These are phyloP conservation scores for Holothuria glaberrima DNA, from an alignment of 35 echinoderm and acorn worm genomes.

Conservation along the genomic window DNA sequence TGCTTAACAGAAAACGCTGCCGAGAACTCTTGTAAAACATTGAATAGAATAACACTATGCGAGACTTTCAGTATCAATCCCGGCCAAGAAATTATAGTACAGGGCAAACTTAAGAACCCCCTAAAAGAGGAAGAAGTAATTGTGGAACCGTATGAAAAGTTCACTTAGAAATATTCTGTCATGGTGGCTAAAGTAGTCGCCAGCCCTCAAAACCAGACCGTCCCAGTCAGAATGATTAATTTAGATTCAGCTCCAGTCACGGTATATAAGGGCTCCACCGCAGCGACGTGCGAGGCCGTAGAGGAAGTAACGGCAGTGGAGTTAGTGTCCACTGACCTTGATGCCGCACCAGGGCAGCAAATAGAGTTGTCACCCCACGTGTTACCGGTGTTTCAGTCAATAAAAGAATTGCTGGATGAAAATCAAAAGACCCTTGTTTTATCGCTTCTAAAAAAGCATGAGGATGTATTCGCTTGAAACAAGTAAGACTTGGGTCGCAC, in stretches of 20 bases:
- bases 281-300: conserved; percentile 2
- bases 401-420: background rate
- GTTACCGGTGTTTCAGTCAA: background rate
- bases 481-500: conserved; percentile 34
- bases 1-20: background rate
- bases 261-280: background rate
- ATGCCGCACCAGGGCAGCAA: background rate
- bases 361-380: no score
- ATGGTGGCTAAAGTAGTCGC: conserved; percentile 17
- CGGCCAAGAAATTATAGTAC: background rate
- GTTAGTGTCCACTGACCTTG: background rate
- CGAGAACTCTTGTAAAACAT: background rate
- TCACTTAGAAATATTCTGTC: background rate
- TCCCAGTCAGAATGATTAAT: conserved; percentile 24
- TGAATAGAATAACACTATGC: conserved; percentile 11
- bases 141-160: conserved; percentile 1
- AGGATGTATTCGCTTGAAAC: conserved; percentile 8
- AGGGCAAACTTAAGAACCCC: background rate
- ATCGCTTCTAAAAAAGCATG: conserved; percentile 3
- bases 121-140: background rate
- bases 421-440: background rate
- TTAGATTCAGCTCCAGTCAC: conserved; percentile 1
- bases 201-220: background rate
- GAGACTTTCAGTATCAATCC: conserved; percentile 2
- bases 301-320: background rate